phyloP scores from a whole-genome alignment of 2,888 invertebrate species.

The Drosophila melanosoma region DNA sequence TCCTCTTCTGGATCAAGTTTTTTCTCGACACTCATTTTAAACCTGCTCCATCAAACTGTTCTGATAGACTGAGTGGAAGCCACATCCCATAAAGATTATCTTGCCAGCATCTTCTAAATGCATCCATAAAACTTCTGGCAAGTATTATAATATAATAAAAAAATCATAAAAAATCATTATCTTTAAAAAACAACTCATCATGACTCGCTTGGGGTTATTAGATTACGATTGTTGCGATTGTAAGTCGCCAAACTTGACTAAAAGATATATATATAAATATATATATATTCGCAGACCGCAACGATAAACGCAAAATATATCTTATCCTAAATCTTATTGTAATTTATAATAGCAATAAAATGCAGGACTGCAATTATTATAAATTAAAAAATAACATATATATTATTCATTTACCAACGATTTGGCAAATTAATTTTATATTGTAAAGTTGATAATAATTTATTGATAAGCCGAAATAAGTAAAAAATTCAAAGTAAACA shows the following conservation, averaged over 20 bases:
- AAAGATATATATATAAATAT: neutral
- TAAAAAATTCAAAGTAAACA: neutral
- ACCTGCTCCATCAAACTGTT: constrained; percentile 7
- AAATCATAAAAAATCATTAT: constrained; percentile 10
- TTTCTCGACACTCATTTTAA: constrained; percentile 31
- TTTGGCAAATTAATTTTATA: neutral
- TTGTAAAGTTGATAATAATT: neutral
- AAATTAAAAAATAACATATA: neutral
- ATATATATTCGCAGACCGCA: too few relatives aligned
- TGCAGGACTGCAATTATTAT: neutral
- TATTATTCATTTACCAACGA: neutral
- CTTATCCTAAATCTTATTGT: neutral
- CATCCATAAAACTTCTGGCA: constrained; percentile 6
- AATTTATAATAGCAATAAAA: neutral
- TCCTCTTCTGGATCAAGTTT: constrained; percentile 24
- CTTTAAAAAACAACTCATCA: neutral
- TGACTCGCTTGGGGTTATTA: constrained; percentile 7
- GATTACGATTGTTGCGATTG: neutral
- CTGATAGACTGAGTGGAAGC: constrained; percentile 22
- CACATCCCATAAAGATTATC: constrained; percentile 1
- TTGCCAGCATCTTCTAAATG: neutral
- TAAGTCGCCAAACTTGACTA: constrained; percentile 2
- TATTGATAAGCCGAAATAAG: neutral
- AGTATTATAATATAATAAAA: constrained; percentile 18
- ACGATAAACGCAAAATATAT: too few relatives aligned